Evolutionary conservation across 2,797 vertebrate genomes (phyloP).

Genomic region (Hoplostethus atlanticus): DNA sequence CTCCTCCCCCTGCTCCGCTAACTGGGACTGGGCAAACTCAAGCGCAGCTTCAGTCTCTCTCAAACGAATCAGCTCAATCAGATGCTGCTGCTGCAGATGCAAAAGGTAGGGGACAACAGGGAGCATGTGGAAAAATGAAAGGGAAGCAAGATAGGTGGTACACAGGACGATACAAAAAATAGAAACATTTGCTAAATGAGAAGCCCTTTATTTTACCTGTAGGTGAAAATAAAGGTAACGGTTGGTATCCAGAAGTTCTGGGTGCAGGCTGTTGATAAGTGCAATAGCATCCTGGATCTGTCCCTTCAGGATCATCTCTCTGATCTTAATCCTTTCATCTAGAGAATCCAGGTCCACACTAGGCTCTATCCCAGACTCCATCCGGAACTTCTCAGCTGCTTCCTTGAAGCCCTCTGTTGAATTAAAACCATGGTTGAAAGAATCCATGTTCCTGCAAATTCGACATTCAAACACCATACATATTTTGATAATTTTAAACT

Average conservation of each 20-base stretch:
- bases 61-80: conserved; percentile 98
- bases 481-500: background rate
- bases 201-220: conserved; percentile 84
- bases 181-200: background rate
- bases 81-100: conserved; percentile 92
- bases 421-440: background rate
- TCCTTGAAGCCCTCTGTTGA: conserved; percentile 97
- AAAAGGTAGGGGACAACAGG: conserved; percentile 12
- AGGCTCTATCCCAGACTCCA: conserved; percentile 98
- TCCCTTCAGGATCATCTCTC: conserved; percentile 98
- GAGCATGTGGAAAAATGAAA: conserved; percentile 4
- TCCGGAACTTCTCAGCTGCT: conserved; percentile 97
- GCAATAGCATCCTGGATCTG: conserved; percentile 98
- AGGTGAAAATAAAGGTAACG: conserved; percentile 98
- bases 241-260: conserved; percentile 96
- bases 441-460: background rate
- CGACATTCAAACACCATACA: background rate
- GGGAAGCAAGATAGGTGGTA: background rate
- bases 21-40: conserved; percentile 97
- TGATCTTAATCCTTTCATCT: conserved; percentile 97
- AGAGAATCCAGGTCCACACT: conserved; percentile 96
- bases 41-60: conserved; percentile 97
- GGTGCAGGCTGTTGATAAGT: conserved; percentile 96
- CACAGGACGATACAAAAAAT: background rate
- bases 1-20: conserved; percentile 98